Base-by-base conservation (phyloP, 2,797 vertebrate genomes). In the Discoglossus pictus region DNA sequence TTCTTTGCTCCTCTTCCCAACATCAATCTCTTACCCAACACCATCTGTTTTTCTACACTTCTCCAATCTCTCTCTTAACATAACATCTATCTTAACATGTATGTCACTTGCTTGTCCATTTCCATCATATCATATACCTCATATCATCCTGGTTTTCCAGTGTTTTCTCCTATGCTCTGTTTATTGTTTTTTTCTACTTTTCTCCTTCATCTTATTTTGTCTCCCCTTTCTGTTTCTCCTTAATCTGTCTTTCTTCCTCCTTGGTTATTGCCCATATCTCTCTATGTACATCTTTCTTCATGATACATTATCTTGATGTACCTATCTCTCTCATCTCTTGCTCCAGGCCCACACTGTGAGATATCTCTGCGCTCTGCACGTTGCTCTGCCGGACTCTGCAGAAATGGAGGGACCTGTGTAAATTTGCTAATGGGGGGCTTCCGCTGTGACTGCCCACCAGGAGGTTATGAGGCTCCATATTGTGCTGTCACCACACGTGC, bases 351-450 rank as follows among this genome's bases (percentile, higher is more conserved):
- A 35, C 89, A 81, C 74, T 98, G 96, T 0, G 92, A 96, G 78
- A 85, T 97, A 82, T 96, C 92, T 0, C 83, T 91, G 54, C 91
- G 90, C 34, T 92, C 92, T 0, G 94, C 94, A 11, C 96, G 94
- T 54, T 98, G 96, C 21, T 80, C 83, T 0, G 84, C 83, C 0
- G 94, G 91, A 0, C 86, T 98, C 75, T 98, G 96, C 80, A 93
- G 77, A 79, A 98, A 98, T 0, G 92, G 92, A 0, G 96, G 94
- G 56, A 83, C 89, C 61, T 98, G 96, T 12, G 87, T 96, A 36
- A 96, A 98, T 85, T 88, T 98, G 75, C 85, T 98, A 79, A 92
- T 97, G 38, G 95, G 96, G 0, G 96, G 96, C 2, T 97, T 98
- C 74, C 91, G 88, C 69, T 98, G 96, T 2, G 93, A 97, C 73